Evolutionary conservation across 2,113 vertebrate genomes (phyloP), one percentile per base, ranked within the genome.

Genomic region (Pelmatolapia mariae): DNA sequence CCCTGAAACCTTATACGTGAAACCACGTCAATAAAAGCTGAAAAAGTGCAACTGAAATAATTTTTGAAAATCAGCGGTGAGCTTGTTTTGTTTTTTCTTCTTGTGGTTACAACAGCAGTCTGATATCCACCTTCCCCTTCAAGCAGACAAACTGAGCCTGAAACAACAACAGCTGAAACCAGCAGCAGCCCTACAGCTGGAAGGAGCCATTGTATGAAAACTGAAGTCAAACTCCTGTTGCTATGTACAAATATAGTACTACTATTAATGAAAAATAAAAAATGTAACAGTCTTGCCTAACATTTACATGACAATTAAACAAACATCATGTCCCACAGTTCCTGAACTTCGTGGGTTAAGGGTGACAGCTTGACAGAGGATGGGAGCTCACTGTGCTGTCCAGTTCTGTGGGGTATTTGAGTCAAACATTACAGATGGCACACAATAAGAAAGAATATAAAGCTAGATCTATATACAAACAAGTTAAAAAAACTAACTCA

Each of bases 401-500:
- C 36, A 43, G 36, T 71, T 71, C 36, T 71, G n/a, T 71, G 66
- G 66, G 38, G 66, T 43, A 71, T 16, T 26, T 26, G n/a, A 73
- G 38, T 45, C 66, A 73, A 45, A 73, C 36, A 73, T 45, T 73
- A 71, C 22, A 73, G 36, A 45, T 45, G 22, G 22, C 38, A 73
- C n/a, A 73, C 66, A 26, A 45, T 43, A 16, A 10, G n/a, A 73
- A 45, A 45, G 38, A 73, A 73, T 24, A 45, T 45, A 40, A 45
- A 73, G 38, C 22, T 16, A 45, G 66, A 73, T 45, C 12, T 45
- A 73, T 45, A 45, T 10, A 26, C 8, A 6, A 73, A 66, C 22
- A 43, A 73, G 31, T 63, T 2, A 0, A 4, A 43, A 71, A 12
- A 12, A 10, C 19, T 24, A 43, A 43, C n/a, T 40, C 12, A 24